Evolutionary conservation across 2,888 invertebrate species (phyloP).

Genomic region (Mayetiola destructor): DNA sequence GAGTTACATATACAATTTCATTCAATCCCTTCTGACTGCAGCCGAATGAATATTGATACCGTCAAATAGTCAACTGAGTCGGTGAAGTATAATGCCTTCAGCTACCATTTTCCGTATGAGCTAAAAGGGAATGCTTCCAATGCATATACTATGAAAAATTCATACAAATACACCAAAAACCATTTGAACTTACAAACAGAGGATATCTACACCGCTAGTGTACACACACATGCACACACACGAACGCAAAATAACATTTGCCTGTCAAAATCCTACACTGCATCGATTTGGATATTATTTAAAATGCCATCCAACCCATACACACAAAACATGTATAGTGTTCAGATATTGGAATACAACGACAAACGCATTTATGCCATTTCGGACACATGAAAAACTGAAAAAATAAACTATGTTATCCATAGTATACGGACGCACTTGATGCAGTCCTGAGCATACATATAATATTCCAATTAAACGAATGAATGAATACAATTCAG

Average conservation of each 20-base stretch:
- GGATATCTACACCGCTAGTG: too few relatives aligned
- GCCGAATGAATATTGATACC: neutral
- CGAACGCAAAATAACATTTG: neutral
- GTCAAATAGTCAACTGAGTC: neutral
- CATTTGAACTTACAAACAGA: too few relatives aligned
- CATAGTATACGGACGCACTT: neutral
- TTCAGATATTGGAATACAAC: too few relatives aligned
- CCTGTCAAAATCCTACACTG: too few relatives aligned
- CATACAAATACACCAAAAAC: neutral
- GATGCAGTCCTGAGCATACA: conserved; percentile 1
- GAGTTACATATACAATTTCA: neutral
- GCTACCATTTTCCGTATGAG: neutral
- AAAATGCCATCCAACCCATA: too few relatives aligned
- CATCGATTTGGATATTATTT: too few relatives aligned
- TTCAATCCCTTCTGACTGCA: neutral
- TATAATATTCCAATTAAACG: conserved; percentile 4
- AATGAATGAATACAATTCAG: too few relatives aligned
- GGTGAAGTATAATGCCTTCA: too few relatives aligned
- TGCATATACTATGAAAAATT: neutral
- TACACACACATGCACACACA: neutral
- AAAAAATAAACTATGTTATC: neutral
- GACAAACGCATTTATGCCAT: too few relatives aligned
- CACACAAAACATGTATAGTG: too few relatives aligned
- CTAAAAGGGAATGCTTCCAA: neutral
- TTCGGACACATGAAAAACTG: conserved; percentile 6